phyloP scores from a whole-genome alignment of 2,113 vertebrate species.

The Clinocottus analis region DNA sequence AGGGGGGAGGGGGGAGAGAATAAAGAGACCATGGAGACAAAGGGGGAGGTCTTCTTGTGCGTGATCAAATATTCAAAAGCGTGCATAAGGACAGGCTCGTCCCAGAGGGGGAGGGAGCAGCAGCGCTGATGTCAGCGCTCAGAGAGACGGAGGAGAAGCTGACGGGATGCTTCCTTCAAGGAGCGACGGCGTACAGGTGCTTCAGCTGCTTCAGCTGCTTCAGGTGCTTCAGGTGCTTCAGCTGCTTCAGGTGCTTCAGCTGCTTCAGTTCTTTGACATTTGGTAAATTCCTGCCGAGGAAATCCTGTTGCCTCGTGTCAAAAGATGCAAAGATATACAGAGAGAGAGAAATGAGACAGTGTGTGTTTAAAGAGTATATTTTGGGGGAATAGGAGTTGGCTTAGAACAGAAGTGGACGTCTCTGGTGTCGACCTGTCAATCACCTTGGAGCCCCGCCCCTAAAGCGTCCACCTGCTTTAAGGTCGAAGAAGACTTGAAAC shows the following conservation, averaged over 20 bases:
- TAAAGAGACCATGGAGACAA: not conserved
- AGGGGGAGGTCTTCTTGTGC: conserved; percentile 6
- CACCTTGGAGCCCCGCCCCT: too few relatives aligned
- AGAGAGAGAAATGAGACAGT: not conserved
- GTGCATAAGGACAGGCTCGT: conserved; percentile 28
- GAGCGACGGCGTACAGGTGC: conserved; percentile 11
- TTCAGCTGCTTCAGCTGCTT: too few relatives aligned
- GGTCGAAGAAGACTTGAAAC: too few relatives aligned
- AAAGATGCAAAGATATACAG: not conserved
- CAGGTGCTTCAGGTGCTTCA: too few relatives aligned
- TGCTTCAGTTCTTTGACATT: conserved; percentile 24
- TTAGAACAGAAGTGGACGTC: not conserved
- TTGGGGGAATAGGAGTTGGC: too few relatives aligned
- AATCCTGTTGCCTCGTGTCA: conserved; percentile 37
- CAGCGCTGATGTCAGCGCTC: conserved; percentile 29
- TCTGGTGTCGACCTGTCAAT: too few relatives aligned
- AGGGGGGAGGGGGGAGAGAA: conserved; percentile 40
- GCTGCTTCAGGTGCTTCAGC: too few relatives aligned
- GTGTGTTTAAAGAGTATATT: too few relatives aligned
- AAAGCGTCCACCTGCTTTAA: too few relatives aligned
- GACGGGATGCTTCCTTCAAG: conserved; percentile 24
- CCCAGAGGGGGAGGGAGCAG: conserved; percentile 11
- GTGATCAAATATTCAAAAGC: conserved; percentile 29
- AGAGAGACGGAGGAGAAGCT: conserved; percentile 37
- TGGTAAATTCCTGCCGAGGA: conserved; percentile 1